phyloP scores from a whole-genome alignment of 1,140 invertebrate species.

The Andrena cerasifolii region DNA sequence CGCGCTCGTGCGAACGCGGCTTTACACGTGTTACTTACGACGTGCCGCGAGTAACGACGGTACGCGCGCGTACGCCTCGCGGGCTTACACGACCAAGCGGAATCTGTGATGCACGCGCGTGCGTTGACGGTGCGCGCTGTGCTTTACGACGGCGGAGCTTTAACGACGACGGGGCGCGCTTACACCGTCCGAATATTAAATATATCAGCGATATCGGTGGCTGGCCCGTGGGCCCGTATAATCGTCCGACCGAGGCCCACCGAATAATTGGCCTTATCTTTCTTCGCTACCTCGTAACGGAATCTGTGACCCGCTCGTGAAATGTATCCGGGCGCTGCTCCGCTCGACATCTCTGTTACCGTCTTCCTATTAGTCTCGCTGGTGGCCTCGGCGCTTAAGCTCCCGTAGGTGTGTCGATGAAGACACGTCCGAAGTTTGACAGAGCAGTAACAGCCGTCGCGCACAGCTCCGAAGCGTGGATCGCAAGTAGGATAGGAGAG shows the following conservation, averaged over 20 bases:
- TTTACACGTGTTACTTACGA: slow-evolving; percentile 67
- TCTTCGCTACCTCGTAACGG: slow-evolving; percentile 16
- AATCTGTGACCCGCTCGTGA: slow-evolving; percentile 11
- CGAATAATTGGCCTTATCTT: slow-evolving; percentile 41
- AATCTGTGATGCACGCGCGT: slow-evolving; percentile 43
- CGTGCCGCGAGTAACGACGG: slow-evolving; percentile 65
- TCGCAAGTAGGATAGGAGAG: too few species aligned
- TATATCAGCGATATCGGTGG: slow-evolving; percentile 57
- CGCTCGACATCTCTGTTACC: slow-evolving; percentile 20
- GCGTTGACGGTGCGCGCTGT: slow-evolving; percentile 39
- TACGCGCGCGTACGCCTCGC: slow-evolving; percentile 20
- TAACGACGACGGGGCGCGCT: slow-evolving; percentile 40
- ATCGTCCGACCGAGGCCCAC: slow-evolving; percentile 27
- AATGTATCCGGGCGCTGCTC: background rate
- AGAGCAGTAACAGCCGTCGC: too few species aligned
- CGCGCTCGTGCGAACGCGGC: slow-evolving; percentile 52
- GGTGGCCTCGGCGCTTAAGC: background rate
- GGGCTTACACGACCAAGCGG: slow-evolving; percentile 31
- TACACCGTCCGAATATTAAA: slow-evolving; percentile 62
- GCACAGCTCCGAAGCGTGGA: too few species aligned
- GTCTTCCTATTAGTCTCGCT: too few species aligned
- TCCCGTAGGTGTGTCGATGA: background rate
- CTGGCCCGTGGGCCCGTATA: slow-evolving; percentile 6
- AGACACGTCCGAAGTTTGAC: too few species aligned
- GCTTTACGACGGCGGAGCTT: slow-evolving; percentile 58